phyloP scores from a whole-genome alignment of 2,888 invertebrate species.

The Dendrolimus houi region DNA sequence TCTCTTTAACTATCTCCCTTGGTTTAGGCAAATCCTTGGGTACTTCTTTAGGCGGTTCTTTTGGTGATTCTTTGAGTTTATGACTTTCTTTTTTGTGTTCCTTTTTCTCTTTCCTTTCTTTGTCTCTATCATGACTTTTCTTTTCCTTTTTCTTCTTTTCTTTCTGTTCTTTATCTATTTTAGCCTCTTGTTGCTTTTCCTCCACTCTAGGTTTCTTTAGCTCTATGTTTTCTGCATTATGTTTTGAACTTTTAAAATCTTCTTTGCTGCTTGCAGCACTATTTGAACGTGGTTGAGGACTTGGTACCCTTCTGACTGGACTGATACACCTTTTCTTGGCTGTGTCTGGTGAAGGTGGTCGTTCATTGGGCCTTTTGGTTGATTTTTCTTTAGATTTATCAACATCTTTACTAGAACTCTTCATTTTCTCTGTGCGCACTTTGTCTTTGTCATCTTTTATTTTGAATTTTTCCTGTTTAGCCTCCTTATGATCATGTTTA shows the following conservation, averaged over 20 bases:
- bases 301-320: slow-evolving; percentile 46
- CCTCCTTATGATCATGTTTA: slow-evolving; percentile 66
- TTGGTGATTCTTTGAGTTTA: slow-evolving; percentile 61
- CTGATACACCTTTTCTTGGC: slow-evolving; percentile 54
- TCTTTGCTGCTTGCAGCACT: slow-evolving; percentile 64
- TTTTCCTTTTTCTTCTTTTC: slow-evolving; percentile 79
- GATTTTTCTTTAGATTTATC: slow-evolving; percentile 75
- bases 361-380: slow-evolving; percentile 63
- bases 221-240: slow-evolving; percentile 40
- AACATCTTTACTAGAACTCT: slow-evolving; percentile 74
- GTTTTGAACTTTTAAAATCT: slow-evolving; percentile 54
- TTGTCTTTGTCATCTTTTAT: slow-evolving; percentile 66
- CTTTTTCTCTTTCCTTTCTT: slow-evolving; percentile 75
- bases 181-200: slow-evolving; percentile 71
- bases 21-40: slow-evolving; percentile 44
- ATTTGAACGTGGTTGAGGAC: slow-evolving; percentile 51
- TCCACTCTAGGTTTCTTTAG: slow-evolving; percentile 59
- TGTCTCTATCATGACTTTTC: slow-evolving; percentile 78
- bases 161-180: slow-evolving; percentile 67
- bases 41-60: slow-evolving; percentile 49
- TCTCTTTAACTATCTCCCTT: slow-evolving; percentile 49
- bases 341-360: slow-evolving; percentile 54
- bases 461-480: slow-evolving; percentile 62
- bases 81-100: slow-evolving; percentile 77
- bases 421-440: slow-evolving; percentile 62